Conservation (phyloP, 2,113 vertebrate species). For the Platysteira castanea region DNA sequence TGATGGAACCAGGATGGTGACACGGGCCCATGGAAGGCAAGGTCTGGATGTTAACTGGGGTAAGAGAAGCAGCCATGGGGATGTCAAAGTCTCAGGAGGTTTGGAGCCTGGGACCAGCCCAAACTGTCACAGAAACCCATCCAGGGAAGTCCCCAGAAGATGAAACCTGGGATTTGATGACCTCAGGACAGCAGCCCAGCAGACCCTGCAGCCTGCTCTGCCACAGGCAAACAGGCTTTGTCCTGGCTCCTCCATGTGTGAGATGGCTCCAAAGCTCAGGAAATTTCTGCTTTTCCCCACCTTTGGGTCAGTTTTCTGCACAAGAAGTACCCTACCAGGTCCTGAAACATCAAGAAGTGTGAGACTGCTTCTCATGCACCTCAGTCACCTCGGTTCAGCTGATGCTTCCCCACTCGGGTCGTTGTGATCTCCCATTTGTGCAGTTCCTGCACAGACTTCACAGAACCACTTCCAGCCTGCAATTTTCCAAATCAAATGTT, state of each 20-base stretch:
- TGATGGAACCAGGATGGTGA: neutral
- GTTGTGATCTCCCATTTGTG: neutral
- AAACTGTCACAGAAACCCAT: neutral
- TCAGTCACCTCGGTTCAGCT: neutral
- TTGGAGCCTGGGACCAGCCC: neutral
- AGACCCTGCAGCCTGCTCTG: neutral
- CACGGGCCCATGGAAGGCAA: fast-evolving
- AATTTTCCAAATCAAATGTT: neutral
- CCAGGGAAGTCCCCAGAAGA: neutral
- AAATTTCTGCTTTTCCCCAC: neutral
- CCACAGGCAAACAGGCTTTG: neutral
- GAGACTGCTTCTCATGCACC: neutral
- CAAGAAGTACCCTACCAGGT: neutral
- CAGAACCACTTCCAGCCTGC: neutral
- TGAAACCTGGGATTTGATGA: neutral
- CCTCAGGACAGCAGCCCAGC: neutral
- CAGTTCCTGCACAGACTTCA: neutral
- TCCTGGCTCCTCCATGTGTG: neutral
- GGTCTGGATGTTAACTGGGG: neutral
- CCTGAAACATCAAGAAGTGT: neutral
- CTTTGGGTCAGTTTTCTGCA: neutral
- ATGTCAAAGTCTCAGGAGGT: neutral
- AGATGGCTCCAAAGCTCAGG: neutral
- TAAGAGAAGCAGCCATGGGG: neutral
- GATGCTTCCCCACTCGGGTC: fast-evolving